Percentiles rank a stretch among this genome's conserved stretches.
These are phyloP conservation scores for Oeneis ivallda DNA, from an alignment of 2,888 invertebrate genomes.

Conservation along the genomic window DNA sequence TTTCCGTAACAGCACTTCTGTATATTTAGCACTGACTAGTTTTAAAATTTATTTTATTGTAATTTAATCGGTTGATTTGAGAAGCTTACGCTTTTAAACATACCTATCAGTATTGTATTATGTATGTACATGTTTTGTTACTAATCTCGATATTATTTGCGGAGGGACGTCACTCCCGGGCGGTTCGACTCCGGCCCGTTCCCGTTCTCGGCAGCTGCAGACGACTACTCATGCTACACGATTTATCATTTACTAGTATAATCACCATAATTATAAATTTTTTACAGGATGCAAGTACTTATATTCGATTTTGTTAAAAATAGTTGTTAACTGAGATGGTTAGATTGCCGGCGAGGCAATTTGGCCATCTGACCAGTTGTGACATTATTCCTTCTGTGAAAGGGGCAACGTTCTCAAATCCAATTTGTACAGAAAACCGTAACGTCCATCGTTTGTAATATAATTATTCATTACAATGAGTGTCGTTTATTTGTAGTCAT, in stretches of 20 bases:
- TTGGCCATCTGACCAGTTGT: constrained; percentile 85
- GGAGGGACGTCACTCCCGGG: constrained; percentile 54
- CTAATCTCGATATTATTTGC: constrained; percentile 75
- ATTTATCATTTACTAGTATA: constrained; percentile 53
- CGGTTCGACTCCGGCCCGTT: constrained; percentile 64
- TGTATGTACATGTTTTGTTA: constrained; percentile 83
- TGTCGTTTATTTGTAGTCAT: constrained; percentile 85
- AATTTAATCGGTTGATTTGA: constrained; percentile 73
- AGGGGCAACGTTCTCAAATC: constrained; percentile 89
- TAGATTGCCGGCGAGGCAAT: constrained; percentile 71
- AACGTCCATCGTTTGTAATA: constrained; percentile 82
- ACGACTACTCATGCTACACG: constrained; percentile 76
- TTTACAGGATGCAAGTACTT: constrained; percentile 78
- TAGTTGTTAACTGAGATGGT: constrained; percentile 71
- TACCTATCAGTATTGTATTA: constrained; percentile 72
- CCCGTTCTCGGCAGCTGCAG: constrained; percentile 53
- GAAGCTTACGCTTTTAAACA: constrained; percentile 81
- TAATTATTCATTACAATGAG: constrained; percentile 84
- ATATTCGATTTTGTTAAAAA: constrained; percentile 63
- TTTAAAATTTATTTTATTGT: constrained; percentile 77
- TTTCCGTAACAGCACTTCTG: constrained; percentile 81
- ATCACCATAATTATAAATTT: constrained; percentile 78
- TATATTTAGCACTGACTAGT: constrained; percentile 82
- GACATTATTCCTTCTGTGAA: constrained; percentile 93
- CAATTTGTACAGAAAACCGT: constrained; percentile 77